Base-by-base conservation (phyloP, 2,888 invertebrate species). In the Drosophila fulvimacula region DNA sequence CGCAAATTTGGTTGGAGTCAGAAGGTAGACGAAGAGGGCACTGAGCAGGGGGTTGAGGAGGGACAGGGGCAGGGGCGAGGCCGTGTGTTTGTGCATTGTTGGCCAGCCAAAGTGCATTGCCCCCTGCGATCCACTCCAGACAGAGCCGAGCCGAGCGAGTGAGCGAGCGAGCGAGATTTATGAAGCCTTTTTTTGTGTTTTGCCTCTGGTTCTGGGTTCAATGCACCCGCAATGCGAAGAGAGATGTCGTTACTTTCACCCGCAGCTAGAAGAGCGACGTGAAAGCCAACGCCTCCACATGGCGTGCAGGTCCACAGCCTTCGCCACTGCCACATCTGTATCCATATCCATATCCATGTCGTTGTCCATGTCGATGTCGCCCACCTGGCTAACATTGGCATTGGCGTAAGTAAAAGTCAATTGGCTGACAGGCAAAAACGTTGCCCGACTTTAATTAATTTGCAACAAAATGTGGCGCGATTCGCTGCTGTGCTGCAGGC, bases 281-380 rank as follows among this genome's bases (percentile, higher is more conserved):
- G 83, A 89, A 83, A 89, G 83, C 87, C 89, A 83, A 83, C 83
- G 83, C 83, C 83, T 81, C 77, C 87, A 51, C 81, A 55, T 49
- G 57, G 49, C 52, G 34, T 51, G 49, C 49, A 34, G 32, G 30
- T 30, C 30, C 30, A 49, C 34, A 30, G 1, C 27, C n/a, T n/a
- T n/a, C n/a, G 6, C 36, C 24, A 24, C 9, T 19, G 21, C 51
- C 15, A 30, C 11, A 30, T 7, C 32, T 5, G 11, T 15, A 34
- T 34, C 41, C 21, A 52, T 11, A 24, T 52, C 38, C 24, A 52
- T 38, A 15, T 52, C 52, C n/a, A 36, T 24, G 36, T 52, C 38
- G 19, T 51, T 62, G 36, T 52, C 49, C 21, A 69, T 53, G 68
- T 59, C 53, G 38, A 51, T 49, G 41, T 55, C 77, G 72, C 78